Evolutionary conservation across 2,113 vertebrate species (phyloP).

Genomic region (Myodes glareolus): DNA sequence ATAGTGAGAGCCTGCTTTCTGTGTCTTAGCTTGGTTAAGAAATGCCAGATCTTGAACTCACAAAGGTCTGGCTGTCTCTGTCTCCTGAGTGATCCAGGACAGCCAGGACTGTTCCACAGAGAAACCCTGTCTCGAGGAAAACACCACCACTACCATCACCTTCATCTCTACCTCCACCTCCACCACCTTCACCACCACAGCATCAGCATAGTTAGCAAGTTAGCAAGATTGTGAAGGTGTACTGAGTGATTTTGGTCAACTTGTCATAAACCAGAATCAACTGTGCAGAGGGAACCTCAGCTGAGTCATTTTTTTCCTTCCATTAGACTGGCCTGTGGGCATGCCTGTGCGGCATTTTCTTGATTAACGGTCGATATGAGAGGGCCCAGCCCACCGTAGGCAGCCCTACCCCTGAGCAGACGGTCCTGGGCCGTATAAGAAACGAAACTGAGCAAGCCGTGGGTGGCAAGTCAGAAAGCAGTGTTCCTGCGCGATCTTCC

Average conservation of each 20-base stretch:
- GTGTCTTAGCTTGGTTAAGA: not conserved
- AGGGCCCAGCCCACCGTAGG: not conserved
- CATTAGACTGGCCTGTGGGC: not conserved
- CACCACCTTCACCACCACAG: too few relatives aligned
- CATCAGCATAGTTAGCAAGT: not conserved
- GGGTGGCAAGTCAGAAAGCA: not conserved
- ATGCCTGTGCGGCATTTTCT: not conserved
- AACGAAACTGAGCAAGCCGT: not conserved
- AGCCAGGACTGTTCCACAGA: too few relatives aligned
- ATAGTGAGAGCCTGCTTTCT: not conserved
- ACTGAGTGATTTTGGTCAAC: not conserved
- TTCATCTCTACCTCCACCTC: too few relatives aligned
- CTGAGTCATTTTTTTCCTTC: not conserved
- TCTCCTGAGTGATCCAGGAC: too few relatives aligned
- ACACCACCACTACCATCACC: too few relatives aligned
- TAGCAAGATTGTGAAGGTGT: not conserved
- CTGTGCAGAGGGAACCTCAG: not conserved
- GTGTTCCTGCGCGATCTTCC: not conserved
- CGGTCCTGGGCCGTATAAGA: not conserved
- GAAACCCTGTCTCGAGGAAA: too few relatives aligned
- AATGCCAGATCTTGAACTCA: too few relatives aligned
- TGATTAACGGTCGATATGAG: not conserved
- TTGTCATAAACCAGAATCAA: not conserved
- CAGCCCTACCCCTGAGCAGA: not conserved
- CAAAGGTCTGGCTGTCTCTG: too few relatives aligned